These are phyloP conservation scores for Plebejus argus DNA, from an alignment of 2,888 invertebrate genomes.

Conservation along the genomic window DNA sequence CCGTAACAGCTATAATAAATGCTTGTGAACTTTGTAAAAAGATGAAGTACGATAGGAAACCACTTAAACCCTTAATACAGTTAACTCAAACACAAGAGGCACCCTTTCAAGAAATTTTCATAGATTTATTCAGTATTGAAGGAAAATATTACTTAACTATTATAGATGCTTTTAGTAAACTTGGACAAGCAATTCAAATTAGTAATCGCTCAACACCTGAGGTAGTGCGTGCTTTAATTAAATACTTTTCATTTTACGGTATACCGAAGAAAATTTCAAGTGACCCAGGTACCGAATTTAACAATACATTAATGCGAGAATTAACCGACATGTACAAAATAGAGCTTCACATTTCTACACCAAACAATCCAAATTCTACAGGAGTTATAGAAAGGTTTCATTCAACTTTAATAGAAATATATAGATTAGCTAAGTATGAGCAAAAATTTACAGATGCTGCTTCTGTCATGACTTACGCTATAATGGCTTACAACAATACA, in stretches of 20 bases:
- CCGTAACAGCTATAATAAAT: constrained; percentile 38
- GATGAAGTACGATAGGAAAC: constrained; percentile 41
- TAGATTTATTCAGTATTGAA: constrained; percentile 40
- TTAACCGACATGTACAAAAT: constrained; percentile 41
- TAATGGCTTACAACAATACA: constrained; percentile 23
- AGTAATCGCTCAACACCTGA: constrained; percentile 37
- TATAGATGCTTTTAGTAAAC: constrained; percentile 42
- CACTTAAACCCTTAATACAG: constrained; percentile 43
- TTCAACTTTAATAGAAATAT: constrained; percentile 43
- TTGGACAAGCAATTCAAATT: constrained; percentile 41
- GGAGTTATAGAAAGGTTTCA: constrained; percentile 45
- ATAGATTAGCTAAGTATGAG: constrained; percentile 46
- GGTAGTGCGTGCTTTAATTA: constrained; percentile 38
- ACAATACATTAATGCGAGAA: constrained; percentile 40
- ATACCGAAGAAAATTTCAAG: constrained; percentile 42
- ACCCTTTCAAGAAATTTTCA: constrained; percentile 45
- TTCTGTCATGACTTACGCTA: constrained; percentile 44
- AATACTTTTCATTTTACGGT: constrained; percentile 43
- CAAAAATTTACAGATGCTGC: constrained; percentile 41
- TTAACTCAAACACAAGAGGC: constrained; percentile 43
- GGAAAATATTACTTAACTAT: constrained; percentile 38
- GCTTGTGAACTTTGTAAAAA: constrained; percentile 36
- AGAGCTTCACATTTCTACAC: constrained; percentile 44
- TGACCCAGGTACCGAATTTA: constrained; percentile 48
- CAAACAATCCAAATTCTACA: constrained; percentile 44